Evolutionary conservation across 2,113 vertebrate species (phyloP).

Genomic region (Hoplias malabaricus): DNA sequence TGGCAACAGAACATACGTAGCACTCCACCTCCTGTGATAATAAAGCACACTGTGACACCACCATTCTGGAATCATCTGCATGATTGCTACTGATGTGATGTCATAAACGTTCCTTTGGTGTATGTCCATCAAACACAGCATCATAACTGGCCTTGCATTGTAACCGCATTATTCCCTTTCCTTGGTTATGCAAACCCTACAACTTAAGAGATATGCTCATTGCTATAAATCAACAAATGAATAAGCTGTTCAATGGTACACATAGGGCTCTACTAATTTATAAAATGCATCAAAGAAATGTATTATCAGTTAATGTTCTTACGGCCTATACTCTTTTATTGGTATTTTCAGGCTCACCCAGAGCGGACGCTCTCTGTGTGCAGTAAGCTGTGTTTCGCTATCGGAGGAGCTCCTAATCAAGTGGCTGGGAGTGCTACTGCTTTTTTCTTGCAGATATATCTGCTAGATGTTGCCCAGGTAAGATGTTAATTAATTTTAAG

Average conservation of each 20-base stretch:
- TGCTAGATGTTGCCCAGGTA: slow-evolving; percentile 92
- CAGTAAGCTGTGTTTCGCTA: slow-evolving; percentile 89
- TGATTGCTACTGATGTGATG: background rate
- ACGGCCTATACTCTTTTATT: background rate
- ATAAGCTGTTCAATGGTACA: background rate
- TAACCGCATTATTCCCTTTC: background rate
- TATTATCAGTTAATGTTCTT: background rate
- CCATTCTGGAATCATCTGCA: background rate
- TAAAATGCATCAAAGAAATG: background rate
- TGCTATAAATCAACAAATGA: background rate
- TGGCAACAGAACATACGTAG: no score
- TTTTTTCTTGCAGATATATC: slow-evolving; percentile 95
- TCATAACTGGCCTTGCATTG: background rate
- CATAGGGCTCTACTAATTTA: background rate
- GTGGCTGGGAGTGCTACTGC: slow-evolving; percentile 87
- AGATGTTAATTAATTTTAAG: slow-evolving; percentile 22
- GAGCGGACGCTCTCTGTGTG: slow-evolving; percentile 77
- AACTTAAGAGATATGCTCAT: no score
- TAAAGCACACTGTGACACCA: background rate
- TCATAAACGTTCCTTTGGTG: background rate
- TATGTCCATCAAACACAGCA: background rate
- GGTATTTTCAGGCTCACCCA: slow-evolving; percentile 64
- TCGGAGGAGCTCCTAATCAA: slow-evolving; percentile 92
- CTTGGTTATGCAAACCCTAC: no score
- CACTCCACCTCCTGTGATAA: no score